A percentile compares a stretch with the other conserved stretches of the same genome.
phyloP scores from a whole-genome alignment of 2,888 invertebrate species.

The Pheosia gnoma region DNA sequence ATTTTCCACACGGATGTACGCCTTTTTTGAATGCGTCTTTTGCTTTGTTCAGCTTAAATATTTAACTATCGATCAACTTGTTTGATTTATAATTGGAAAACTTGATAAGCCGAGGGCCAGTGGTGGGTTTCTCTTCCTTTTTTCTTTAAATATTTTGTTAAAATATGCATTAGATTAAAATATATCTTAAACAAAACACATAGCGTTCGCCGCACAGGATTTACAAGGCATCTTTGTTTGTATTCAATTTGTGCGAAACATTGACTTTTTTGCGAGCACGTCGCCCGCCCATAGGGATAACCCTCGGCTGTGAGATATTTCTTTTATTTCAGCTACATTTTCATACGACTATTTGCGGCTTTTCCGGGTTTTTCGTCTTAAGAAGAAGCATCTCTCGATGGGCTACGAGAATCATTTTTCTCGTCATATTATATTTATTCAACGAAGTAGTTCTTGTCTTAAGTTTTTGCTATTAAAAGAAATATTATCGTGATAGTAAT shows the following conservation, averaged over 20 bases:
- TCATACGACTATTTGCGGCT: background rate
- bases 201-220: background rate
- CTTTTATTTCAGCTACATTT: slow-evolving; percentile 6
- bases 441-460: background rate
- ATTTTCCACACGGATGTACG: no score
- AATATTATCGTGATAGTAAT: no score
- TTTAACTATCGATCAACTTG: no score
- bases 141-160: no score
- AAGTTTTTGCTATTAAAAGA: no score
- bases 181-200: no score
- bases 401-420: background rate
- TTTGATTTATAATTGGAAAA: no score
- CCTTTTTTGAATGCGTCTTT: no score
- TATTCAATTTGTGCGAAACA: slow-evolving; percentile 8
- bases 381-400: background rate
- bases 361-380: background rate
- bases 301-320: background rate
- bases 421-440: background rate
- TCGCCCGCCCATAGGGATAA: slow-evolving; percentile 1
- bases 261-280: background rate
- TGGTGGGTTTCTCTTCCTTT: no score
- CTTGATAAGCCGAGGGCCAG: no score
- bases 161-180: no score
- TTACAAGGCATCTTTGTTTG: background rate
- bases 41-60: no score